Percentiles rank a stretch among this genome's conserved stretches.
Evolutionary conservation across 2,888 invertebrate species (phyloP).

Genomic region (Zeuzera pyrina): DNA sequence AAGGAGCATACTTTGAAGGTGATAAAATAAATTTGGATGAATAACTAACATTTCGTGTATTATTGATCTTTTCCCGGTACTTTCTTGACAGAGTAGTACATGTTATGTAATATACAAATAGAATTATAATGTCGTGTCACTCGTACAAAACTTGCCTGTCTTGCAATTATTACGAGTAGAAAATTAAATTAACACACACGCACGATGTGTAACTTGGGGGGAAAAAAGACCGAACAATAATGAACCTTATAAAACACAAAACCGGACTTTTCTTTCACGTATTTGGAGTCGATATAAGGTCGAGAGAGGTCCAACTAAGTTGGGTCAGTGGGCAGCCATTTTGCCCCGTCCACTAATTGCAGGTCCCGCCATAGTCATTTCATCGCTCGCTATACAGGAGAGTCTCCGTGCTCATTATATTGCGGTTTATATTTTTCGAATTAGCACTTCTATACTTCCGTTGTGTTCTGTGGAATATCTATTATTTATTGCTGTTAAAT

Average conservation of each 20-base stretch:
- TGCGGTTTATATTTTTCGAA: conserved; percentile 69
- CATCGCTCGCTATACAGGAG: conserved; percentile 49
- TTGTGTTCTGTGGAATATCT: conserved; percentile 44
- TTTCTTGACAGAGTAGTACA: too few relatives aligned
- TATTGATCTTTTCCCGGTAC: too few relatives aligned
- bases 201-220: conserved; percentile 46
- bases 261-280: not conserved
- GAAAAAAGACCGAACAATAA: conserved; percentile 31
- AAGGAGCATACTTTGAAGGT: too few relatives aligned
- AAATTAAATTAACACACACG: conserved; percentile 72
- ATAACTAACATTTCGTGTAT: too few relatives aligned
- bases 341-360: conserved; percentile 63
- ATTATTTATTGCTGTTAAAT: too few relatives aligned
- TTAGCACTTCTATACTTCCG: conserved; percentile 66
- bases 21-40: too few relatives aligned
- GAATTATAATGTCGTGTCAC: conserved; percentile 45
- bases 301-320: conserved; percentile 10
- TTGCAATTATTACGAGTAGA: conserved; percentile 65
- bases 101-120: conserved; percentile 50
- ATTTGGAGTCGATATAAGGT: conserved; percentile 10
- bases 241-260: conserved; percentile 19
- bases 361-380: conserved; percentile 56
- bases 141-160: conserved; percentile 32
- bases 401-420: conserved; percentile 55
- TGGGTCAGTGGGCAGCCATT: conserved; percentile 60